Evolutionary conservation across 1,140 invertebrate genomes (phyloP), one percentile per base, ranked within the genome.

Genomic region (Charaxes varanes): DNA sequence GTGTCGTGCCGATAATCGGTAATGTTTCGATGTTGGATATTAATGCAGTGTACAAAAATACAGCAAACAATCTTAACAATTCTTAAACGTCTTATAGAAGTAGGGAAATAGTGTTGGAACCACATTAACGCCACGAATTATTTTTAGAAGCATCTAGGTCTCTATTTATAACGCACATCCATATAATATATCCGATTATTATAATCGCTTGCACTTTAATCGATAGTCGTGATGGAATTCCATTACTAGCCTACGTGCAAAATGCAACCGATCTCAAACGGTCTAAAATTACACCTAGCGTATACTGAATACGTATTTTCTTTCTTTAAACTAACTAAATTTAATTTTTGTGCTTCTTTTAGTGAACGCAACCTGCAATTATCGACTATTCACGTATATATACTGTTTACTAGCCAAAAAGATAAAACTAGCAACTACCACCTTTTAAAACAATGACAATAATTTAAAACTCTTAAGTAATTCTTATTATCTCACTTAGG

Each of bases 401-500:
- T 67, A 53, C 52, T 56, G 60, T 63, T 60, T 59, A 62, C 72
- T 80, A 78, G 71, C 69, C 63, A 62, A 78, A 67, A 74, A 57
- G 67, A 72, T 67, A 70, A 67, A 53, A 66, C 71, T 80, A 82
- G 67, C 67, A 77, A 53, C 76, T 80, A 80, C 76, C 73, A 78
- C 70, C 69, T 43, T 68, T 70, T 64, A 74, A 64, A 80, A 61
- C 58, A 67, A 73, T 70, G 68, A 74, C 65, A 78, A 82, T 82
- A 82, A 78, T 80, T 79, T 80, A 80, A 80, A 78, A 77, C 43
- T 68, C 65, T 78, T 77, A 77, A 77, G 57, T 74, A 78, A 69
- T 52, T 52, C 70, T 77, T 79, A 77, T 67, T 69, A 72, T 82
- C 67, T 80, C 79, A 80, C 79, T 80, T 83, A 80, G 73, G 72